Evolutionary conservation across 2,113 vertebrate species (phyloP).

Genomic region (Scatophagus argus): DNA sequence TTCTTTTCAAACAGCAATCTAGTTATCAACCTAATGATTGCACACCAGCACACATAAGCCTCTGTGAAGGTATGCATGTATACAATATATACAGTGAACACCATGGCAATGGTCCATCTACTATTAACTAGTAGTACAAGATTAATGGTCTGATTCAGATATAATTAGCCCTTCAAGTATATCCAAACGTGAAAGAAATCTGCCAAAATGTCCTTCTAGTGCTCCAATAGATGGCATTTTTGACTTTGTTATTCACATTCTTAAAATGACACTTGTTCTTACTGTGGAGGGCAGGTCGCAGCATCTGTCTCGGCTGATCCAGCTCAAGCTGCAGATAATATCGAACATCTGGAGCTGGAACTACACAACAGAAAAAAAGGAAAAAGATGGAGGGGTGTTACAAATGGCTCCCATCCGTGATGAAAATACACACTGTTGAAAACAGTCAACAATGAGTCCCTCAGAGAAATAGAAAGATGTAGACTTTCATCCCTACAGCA

Average conservation of each 20-base stretch:
- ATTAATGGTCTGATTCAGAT: background rate
- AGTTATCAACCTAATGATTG: constrained; percentile 23
- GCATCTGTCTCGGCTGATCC: constrained; percentile 97
- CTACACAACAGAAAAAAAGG: constrained; percentile 83
- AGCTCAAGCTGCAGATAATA: constrained; percentile 96
- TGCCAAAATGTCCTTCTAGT: background rate
- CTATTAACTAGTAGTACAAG: background rate
- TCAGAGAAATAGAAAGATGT: constrained; percentile 15
- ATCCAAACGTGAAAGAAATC: background rate
- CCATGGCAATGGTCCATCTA: background rate
- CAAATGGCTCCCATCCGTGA: constrained; percentile 70
- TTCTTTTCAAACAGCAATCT: constrained; percentile 23
- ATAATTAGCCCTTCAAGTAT: background rate
- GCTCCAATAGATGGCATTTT: background rate
- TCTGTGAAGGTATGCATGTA: background rate
- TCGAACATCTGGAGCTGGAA: constrained; percentile 99
- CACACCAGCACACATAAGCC: background rate
- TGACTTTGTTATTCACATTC: background rate
- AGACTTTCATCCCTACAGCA: constrained; percentile 23
- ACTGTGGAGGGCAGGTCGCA: constrained; percentile 97
- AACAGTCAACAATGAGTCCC: constrained; percentile 43
- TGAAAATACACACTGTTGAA: constrained; percentile 56
- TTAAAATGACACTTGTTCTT: constrained; percentile 72
- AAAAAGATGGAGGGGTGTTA: constrained; percentile 67
- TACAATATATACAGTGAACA: background rate